Conservation (phyloP, 2,888 invertebrate genomes). For the Phalera bucephala region DNA sequence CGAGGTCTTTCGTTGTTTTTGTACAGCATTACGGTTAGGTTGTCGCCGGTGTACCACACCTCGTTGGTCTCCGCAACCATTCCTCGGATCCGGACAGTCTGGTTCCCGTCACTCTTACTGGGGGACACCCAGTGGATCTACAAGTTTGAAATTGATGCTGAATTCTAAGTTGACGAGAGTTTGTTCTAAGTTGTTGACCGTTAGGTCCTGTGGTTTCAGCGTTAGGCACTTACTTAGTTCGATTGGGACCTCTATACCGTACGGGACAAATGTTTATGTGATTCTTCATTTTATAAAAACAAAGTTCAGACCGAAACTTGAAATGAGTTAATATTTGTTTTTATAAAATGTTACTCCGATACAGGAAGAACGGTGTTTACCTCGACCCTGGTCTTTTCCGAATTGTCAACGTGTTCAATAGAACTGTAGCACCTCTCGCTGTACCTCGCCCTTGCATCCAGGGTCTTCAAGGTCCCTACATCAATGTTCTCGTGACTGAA, state of each 20-base stretch:
- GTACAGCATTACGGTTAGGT: slow-evolving; percentile 50
- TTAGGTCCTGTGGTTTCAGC: too few relatives aligned
- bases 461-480: slow-evolving; percentile 64
- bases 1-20: slow-evolving; percentile 51
- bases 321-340: too few relatives aligned
- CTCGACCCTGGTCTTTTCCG: slow-evolving; percentile 58
- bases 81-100: slow-evolving; percentile 62
- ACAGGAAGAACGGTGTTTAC: too few relatives aligned
- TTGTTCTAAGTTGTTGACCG: too few relatives aligned
- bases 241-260: too few relatives aligned
- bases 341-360: too few relatives aligned
- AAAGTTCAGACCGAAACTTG: too few relatives aligned
- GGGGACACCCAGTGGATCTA: slow-evolving; percentile 77
- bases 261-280: too few relatives aligned
- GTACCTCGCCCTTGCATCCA: slow-evolving; percentile 57
- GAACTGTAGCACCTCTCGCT: slow-evolving; percentile 66
- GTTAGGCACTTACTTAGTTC: too few relatives aligned
- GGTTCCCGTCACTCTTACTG: slow-evolving; percentile 37
- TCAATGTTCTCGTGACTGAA: slow-evolving; percentile 41
- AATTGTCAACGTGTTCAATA: slow-evolving; percentile 66
- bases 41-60: slow-evolving; percentile 58
- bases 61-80: slow-evolving; percentile 72
- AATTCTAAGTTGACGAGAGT: too few relatives aligned
- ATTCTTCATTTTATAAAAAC: too few relatives aligned
- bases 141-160: too few relatives aligned